Evolutionary conservation across 2,113 vertebrate genomes (phyloP), one percentile per base, ranked within the genome.

Genomic region (Cranoglanis bouderius): DNA sequence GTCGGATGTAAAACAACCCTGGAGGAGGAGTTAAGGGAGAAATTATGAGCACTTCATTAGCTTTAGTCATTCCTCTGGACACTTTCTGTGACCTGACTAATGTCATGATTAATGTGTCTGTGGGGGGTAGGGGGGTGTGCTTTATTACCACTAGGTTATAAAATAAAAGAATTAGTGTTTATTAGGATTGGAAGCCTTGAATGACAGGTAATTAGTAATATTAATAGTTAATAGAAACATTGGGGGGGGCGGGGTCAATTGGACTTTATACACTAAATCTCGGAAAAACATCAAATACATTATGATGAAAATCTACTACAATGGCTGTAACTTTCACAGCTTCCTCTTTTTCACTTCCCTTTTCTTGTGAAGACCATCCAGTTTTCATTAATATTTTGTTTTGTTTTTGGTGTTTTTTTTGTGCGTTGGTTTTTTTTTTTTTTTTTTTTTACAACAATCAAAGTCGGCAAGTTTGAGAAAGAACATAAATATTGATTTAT

Each of bases 1-100:
- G 95, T 95, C 96, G 95, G 94, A 97, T 97, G 96, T 96, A 97
- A 97, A 97, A 98, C 94, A 94, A 95, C 93, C 78, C 94, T 93
- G 94, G 91, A 94, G 95, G 93, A 97, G 98, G 97, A 98, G 98
- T 93, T 89, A 95, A 92, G 85, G 93, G 87, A 91, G 90, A 90
- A 93, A 95, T 93, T 94, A 95, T 93, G 93, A 95, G 92, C 93
- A 92, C 90, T 90, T 93, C 89, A 85, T 93, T 94, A 81, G 32
- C 84, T 95, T 95, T 94, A 95, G 95, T 87, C 86, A 84, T 92
- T 78, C 89, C 74, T 90, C 91, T 80, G 84, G 86, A 90, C 90
- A 93, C 89, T 90, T 90, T 94, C 92, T 92, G 78, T 90, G 84
- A 88, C 91, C 91, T 94, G 90, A 94, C 89, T 91, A 92, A 93